These are phyloP conservation scores for Hartigia nigra DNA, from an alignment of 2,888 invertebrate species.

Conservation along the genomic window DNA sequence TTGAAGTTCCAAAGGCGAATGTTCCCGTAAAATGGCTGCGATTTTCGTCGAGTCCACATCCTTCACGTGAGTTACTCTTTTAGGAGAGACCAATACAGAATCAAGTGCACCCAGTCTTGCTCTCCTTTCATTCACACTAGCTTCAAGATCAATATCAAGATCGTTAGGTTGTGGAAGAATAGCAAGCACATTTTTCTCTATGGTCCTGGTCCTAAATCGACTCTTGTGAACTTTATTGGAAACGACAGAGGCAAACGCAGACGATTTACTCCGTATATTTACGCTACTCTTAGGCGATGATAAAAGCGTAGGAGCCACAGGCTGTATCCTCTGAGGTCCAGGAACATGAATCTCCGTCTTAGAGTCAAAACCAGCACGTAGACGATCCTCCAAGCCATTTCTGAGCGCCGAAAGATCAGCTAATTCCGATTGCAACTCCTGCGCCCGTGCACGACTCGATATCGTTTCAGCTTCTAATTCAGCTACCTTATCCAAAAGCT, in stretches of 20 bases:
- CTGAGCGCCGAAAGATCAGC: constrained; percentile 68
- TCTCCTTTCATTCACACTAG: constrained; percentile 54
- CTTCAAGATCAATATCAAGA: constrained; percentile 40
- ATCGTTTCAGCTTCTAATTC: constrained; percentile 82
- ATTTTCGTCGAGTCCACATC: constrained; percentile 81
- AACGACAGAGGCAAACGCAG: constrained; percentile 24
- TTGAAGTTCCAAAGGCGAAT: constrained; percentile 84
- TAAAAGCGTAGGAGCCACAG: constrained; percentile 37
- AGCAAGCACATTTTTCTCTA: constrained; percentile 60
- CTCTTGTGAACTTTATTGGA: constrained; percentile 55
- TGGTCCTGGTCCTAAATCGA: constrained; percentile 63
- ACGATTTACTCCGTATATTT: constrained; percentile 13
- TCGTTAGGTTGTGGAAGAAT: constrained; percentile 49
- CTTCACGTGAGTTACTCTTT: constrained; percentile 73
- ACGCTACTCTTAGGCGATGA: constrained; percentile 45
- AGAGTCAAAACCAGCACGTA: constrained; percentile 53
- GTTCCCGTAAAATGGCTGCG: constrained; percentile 85
- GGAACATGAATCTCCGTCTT: constrained; percentile 46
- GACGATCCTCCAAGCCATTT: constrained; percentile 59
- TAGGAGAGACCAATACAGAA: constrained; percentile 75
- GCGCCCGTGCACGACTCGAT: constrained; percentile 74
- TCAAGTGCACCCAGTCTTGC: constrained; percentile 74
- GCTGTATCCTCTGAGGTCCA: constrained; percentile 52
- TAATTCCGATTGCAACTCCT: constrained; percentile 74
- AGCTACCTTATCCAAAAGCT: constrained; percentile 78